Evolutionary conservation across 1,140 invertebrate species (phyloP).

Genomic region (Protaetia brevitarsis): DNA sequence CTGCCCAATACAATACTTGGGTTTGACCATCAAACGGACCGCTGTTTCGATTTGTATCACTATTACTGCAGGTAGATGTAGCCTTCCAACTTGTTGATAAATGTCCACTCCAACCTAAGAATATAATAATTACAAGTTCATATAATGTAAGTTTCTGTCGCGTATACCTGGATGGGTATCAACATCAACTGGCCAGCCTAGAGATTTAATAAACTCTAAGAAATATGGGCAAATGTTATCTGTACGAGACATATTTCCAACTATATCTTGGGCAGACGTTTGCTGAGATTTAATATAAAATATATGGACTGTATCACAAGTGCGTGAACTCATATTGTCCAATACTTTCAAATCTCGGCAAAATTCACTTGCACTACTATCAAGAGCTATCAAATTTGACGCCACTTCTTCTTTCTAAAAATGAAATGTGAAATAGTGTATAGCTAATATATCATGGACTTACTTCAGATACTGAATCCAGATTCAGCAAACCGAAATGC

Average conservation of each 20-base stretch:
- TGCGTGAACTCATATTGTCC: constrained; percentile 78
- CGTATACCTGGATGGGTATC: constrained; percentile 67
- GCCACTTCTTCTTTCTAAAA: constrained; percentile 3
- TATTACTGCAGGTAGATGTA: constrained; percentile 12
- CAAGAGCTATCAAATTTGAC: constrained; percentile 66
- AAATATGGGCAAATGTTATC: constrained; percentile 67
- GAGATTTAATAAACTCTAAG: constrained; percentile 72
- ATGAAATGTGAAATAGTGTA: neutral
- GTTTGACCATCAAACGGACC: constrained; percentile 66
- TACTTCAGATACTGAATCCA: constrained; percentile 62
- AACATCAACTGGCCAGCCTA: constrained; percentile 85
- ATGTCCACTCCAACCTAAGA: constrained; percentile 79
- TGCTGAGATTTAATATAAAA: constrained; percentile 92
- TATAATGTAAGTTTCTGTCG: neutral
- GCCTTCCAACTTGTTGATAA: constrained; percentile 72
- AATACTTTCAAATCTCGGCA: constrained; percentile 70
- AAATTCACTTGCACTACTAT: constrained; percentile 70
- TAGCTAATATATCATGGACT: neutral
- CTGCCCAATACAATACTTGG: constrained; percentile 92
- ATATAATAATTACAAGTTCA: neutral
- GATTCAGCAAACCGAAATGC: constrained; percentile 87
- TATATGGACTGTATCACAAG: constrained; percentile 89
- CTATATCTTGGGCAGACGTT: constrained; percentile 70
- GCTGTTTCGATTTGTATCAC: constrained; percentile 50
- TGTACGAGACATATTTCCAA: constrained; percentile 64